Evolutionary conservation across 2,888 invertebrate species (phyloP), one percentile per base, ranked within the genome.

Genomic region (Pegoplata infirma): DNA sequence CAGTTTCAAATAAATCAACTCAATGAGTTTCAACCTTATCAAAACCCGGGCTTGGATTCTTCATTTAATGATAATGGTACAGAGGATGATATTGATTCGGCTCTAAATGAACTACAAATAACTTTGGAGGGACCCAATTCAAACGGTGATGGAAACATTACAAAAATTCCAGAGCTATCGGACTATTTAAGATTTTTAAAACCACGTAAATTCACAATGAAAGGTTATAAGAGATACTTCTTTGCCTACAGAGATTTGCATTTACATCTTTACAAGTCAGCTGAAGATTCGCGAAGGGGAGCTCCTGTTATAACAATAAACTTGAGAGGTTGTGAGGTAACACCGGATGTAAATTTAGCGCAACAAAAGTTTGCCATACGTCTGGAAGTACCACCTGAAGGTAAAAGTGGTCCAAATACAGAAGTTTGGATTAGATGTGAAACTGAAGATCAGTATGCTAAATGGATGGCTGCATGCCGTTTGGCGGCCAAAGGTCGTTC

Each of bases 381-480:
- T 87, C 90, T 99, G 83, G 97, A 98, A 89, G 96, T 99, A 19
- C 97, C 98, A 0, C 94, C 95, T 64, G 93, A 96, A 59, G 98
- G 98, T 83, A 96, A 97, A 80, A 98, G 98, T 95, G 94, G 96
- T 67, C 98, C 99, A 88, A 98, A 99, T 95, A 94, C 95, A 72
- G 99, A 99, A 90, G 95, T 98, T 92, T 97, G 96, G 93, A 94
- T 99, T 82, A 93, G 98, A 87, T 99, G 98, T 88, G 98, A 98
- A 84, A 94, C 94, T 83, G 97, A 99, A 90, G 95, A 96, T 61
- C 97, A 98, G 88, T 99, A 99, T 90, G 98, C 99, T n/a, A 95
- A 95, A 86, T 99, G 99, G 99, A 96, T 99, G 94, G 98, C 99
- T 0, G 99, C 98, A 1, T 98, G 97, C 87, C 93, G 97, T 76